A percentile compares a stretch with the other conserved stretches of the same genome.
These are phyloP conservation scores for Eupsittula cactorum DNA, from an alignment of 2,113 vertebrate genomes.

Conservation along the genomic window DNA sequence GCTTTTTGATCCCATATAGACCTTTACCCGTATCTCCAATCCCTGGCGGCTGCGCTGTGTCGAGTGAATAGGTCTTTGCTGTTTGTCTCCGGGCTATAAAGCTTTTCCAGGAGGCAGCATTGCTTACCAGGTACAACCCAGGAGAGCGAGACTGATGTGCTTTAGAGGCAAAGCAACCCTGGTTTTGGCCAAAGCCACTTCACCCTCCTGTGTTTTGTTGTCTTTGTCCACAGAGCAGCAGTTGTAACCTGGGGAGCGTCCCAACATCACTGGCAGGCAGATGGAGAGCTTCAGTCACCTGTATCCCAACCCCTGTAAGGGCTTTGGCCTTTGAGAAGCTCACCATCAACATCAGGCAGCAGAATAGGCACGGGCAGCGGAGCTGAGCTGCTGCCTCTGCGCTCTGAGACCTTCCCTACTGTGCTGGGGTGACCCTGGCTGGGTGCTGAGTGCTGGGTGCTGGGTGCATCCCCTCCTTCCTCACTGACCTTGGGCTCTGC, in stretches of 20 bases:
- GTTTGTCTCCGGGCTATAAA: not conserved
- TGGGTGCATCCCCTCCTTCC: not conserved
- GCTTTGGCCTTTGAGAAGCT: not conserved
- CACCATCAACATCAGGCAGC: not conserved
- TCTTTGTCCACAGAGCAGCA: not conserved
- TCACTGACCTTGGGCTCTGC: not conserved
- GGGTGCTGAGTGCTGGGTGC: no score
- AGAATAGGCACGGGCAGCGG: not conserved
- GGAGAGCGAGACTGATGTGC: not conserved
- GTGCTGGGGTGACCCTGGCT: not conserved
- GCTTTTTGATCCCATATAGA: not conserved
- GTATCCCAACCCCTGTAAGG: not conserved
- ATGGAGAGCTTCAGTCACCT: not conserved
- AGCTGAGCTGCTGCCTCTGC: not conserved
- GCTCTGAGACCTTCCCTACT: not conserved
- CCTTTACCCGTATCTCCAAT: not conserved
- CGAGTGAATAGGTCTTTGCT: not conserved
- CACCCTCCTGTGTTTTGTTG: not conserved
- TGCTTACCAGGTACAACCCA: not conserved
- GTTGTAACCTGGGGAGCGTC: not conserved
- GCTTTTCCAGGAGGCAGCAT: not conserved
- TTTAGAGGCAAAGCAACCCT: not conserved
- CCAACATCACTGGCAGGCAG: not conserved
- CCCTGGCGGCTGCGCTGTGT: not conserved
- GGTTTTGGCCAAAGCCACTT: not conserved